phyloP scores from a whole-genome alignment of 2,113 vertebrate species.

The Mola mola region DNA sequence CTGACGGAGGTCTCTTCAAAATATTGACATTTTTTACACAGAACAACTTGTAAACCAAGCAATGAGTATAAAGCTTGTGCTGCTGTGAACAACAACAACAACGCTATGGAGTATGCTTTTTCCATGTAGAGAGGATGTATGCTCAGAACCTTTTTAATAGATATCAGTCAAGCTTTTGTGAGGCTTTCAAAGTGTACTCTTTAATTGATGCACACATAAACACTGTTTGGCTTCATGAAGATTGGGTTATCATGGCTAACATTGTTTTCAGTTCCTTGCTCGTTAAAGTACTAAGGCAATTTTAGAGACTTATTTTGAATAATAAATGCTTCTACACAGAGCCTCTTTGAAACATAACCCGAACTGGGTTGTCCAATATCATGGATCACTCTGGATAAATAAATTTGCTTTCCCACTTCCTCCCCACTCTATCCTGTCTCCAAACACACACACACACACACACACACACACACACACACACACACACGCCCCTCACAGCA shows the following conservation, averaged over 20 bases:
- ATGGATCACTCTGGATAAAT: slow-evolving; percentile 58
- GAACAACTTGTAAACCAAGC: too few relatives aligned
- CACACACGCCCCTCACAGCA: slow-evolving; percentile 12
- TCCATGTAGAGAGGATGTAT: too few relatives aligned
- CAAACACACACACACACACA: slow-evolving; percentile 21
- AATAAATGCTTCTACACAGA: not conserved
- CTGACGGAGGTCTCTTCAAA: too few relatives aligned
- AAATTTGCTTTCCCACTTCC: slow-evolving; percentile 45
- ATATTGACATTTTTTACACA: too few relatives aligned
- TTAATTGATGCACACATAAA: slow-evolving; percentile 12
- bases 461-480: slow-evolving; percentile 11
- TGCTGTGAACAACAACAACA: slow-evolving; percentile 12
- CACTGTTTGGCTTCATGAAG: slow-evolving; percentile 10
- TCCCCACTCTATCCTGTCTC: slow-evolving; percentile 7
- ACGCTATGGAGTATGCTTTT: too few relatives aligned
- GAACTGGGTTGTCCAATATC: slow-evolving; percentile 35
- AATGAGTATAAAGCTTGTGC: not conserved
- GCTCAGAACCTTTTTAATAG: slow-evolving; percentile 1
- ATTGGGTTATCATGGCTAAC: too few relatives aligned
- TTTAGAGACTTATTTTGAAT: not conserved
- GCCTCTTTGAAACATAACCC: slow-evolving; percentile 49
- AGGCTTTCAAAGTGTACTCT: slow-evolving; percentile 20
- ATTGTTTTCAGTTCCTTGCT: too few relatives aligned
- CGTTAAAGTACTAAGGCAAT: too few relatives aligned
- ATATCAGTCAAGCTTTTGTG: slow-evolving; percentile 36